A percentile compares a stretch with the other conserved stretches of the same genome.
Evolutionary conservation across 2,888 invertebrate species (phyloP).

Genomic region (Litoditis marina): DNA sequence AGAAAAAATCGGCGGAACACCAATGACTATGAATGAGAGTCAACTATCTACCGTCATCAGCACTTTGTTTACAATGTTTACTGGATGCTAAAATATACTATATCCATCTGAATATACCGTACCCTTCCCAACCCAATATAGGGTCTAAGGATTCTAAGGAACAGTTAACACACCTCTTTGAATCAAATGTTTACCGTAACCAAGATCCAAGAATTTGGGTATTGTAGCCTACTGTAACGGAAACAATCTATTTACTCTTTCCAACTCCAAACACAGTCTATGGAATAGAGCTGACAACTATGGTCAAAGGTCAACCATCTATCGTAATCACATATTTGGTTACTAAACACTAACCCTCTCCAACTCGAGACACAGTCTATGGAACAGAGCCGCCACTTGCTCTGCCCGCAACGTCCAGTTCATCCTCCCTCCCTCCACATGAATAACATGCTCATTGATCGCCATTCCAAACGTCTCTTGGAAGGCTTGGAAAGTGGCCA

Average conservation of each 20-base stretch:
- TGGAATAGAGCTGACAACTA: constrained; percentile 25
- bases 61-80: neutral
- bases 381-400: constrained; percentile 23
- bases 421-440: constrained; percentile 15
- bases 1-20: no score
- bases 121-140: no score
- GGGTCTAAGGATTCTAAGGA: no score
- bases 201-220: no score
- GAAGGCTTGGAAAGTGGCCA: constrained; percentile 87
- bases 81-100: no score
- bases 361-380: constrained; percentile 29
- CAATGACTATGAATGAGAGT: no score
- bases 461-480: constrained; percentile 83
- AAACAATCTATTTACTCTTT: constrained; percentile 20
- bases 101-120: no score
- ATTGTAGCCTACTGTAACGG: no score
- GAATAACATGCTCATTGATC: constrained; percentile 71
- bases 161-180: no score
- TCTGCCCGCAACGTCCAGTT: constrained; percentile 15
- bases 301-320: neutral
- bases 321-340: neutral
- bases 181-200: no score
- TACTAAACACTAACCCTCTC: constrained; percentile 19
- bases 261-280: constrained; percentile 30
- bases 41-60: neutral